Evolutionary conservation across 1,140 invertebrate genomes (phyloP).

Genomic region (Planococcus citri): DNA sequence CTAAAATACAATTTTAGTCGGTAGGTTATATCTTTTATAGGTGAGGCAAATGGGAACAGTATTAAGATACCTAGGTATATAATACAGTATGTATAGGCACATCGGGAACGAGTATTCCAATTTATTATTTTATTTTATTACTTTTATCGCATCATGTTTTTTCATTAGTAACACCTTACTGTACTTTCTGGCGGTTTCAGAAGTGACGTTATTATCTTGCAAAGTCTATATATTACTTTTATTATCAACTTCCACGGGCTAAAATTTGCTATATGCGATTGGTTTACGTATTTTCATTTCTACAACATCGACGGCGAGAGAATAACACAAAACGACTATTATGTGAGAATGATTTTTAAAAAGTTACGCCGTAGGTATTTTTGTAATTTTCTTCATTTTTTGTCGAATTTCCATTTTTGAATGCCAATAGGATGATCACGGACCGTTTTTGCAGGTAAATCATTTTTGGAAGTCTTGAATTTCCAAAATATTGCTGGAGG

Average conservation of each 20-base stretch:
- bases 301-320: too few relatives aligned
- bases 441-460: too few relatives aligned
- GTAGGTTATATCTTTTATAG: constrained; percentile 15
- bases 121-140: constrained; percentile 19
- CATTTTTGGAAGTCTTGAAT: too few relatives aligned
- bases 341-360: too few relatives aligned
- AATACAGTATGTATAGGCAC: not conserved
- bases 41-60: constrained; percentile 5
- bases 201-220: not conserved
- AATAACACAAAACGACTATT: too few relatives aligned
- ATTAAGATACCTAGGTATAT: constrained; percentile 18
- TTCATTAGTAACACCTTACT: not conserved
- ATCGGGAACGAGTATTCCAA: constrained; percentile 1
- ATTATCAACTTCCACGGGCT: not conserved
- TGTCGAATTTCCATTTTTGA: too few relatives aligned
- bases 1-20: not conserved
- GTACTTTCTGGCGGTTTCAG: not conserved
- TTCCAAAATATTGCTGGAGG: too few relatives aligned
- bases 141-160: not conserved
- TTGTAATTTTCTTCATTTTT: too few relatives aligned
- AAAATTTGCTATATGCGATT: not conserved
- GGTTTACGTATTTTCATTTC: too few relatives aligned
- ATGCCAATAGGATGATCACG: too few relatives aligned
- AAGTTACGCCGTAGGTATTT: too few relatives aligned
- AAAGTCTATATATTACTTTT: not conserved